Base-by-base conservation (phyloP, 2,797 vertebrate species). In the Phataginus tetradactyla region DNA sequence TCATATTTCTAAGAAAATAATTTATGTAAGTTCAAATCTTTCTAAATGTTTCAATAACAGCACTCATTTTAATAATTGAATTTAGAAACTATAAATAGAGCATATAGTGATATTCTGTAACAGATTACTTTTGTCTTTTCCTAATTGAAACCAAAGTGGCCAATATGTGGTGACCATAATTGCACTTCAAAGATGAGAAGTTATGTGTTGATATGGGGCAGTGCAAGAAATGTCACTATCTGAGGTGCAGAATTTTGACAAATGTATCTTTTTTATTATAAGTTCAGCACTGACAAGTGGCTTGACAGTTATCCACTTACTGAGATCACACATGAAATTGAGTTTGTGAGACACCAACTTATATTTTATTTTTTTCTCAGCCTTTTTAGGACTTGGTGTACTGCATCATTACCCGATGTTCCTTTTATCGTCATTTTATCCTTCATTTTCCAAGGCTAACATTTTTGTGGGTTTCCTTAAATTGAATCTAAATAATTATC, bases 401-500 rank as follows among this genome's bases (percentile, higher is more conserved):
- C 57, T 90, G 17, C 27, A 77, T 91, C 34, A 15, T 92, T 90
- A 77, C 17, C 42, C 78, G 13, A 59, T 34, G n/a, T 81, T 87
- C 4, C 27, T 45, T 75, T 90, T 42, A 63, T 72, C 86, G 96
- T 96, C 3, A 7, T 29, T 51, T 75, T 57, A 83, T n/a, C 21
- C 12, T 89, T 86, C 3, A 57, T 57, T 88, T 92, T 72, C 57
- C 18, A 85, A 77, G 63, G 18, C 32, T 84, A 61, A 68, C 11
- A 77, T 1, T 81, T 5, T 80, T 91, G 18, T 23, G 32, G 12
- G 12, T 87, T 95, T 92, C 23, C 34, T 93, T 90, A 69, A 75
- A 3, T 94, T 90, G 53, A 95, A 80, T 49, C 39, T 85, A 42
- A 95, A 57, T 90, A 81, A 87, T 89, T 86, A 8, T 78, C 25